Evolutionary conservation across 1,140 invertebrate genomes (phyloP).

Genomic region (Triops cancriformis): DNA sequence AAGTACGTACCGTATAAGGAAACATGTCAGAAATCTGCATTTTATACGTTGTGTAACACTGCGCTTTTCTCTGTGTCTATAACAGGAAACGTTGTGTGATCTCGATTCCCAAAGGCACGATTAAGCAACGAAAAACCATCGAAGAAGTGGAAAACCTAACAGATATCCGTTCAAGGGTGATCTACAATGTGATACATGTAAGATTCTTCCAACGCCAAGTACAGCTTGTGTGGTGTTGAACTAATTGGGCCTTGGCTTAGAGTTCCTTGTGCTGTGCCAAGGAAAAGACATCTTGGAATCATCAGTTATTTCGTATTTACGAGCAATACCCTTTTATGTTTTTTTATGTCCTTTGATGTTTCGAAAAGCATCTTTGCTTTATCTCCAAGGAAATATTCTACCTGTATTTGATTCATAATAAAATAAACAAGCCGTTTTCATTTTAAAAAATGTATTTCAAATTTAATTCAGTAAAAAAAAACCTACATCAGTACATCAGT

Average conservation of each 20-base stretch:
- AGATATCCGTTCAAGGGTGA: slow-evolving; percentile 37
- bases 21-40: no score
- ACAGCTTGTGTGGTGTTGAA: slow-evolving; percentile 27
- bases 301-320: slow-evolving; percentile 60
- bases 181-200: slow-evolving; percentile 36
- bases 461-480: no score
- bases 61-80: background rate
- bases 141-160: slow-evolving; percentile 35
- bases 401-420: no score
- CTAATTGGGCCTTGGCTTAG: slow-evolving; percentile 35
- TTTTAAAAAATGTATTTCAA: no score
- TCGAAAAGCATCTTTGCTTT: no score
- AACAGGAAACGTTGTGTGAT: slow-evolving; percentile 31
- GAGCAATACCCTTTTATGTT: slow-evolving; percentile 62
- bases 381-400: no score
- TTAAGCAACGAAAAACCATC: slow-evolving; percentile 29
- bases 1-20: background rate
- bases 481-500: no score
- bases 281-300: slow-evolving; percentile 52
- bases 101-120: slow-evolving; percentile 20
- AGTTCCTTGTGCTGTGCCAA: slow-evolving; percentile 52
- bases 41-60: no score
- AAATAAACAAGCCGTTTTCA: no score
- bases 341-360: no score
- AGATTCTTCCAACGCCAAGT: slow-evolving; percentile 22